phyloP scores from a whole-genome alignment of 2,888 invertebrate species.

The Cetonia aurata region DNA sequence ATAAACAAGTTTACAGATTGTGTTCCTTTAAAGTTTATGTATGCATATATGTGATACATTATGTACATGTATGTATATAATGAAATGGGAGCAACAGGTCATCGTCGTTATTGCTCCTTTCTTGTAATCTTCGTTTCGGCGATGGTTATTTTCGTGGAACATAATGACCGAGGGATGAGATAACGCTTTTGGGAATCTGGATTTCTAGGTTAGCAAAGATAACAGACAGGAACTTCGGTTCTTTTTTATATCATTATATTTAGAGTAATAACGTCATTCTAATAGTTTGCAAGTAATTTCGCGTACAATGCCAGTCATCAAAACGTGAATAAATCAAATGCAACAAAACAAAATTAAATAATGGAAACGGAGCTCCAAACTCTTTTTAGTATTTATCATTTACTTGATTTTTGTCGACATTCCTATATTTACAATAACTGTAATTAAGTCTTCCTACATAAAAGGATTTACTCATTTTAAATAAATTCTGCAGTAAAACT shows the following conservation, averaged over 20 bases:
- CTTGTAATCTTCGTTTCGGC: constrained; percentile 32
- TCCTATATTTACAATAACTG: no score
- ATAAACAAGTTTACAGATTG: constrained; percentile 44
- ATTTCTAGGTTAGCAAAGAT: constrained; percentile 43
- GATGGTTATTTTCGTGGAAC: constrained; percentile 37
- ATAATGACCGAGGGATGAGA: constrained; percentile 37
- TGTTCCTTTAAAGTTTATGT: constrained; percentile 8
- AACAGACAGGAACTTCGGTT: constrained; percentile 32
- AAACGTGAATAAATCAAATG: no score
- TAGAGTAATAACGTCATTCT: constrained; percentile 26
- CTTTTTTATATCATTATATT: constrained; percentile 27
- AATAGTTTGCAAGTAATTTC: constrained; percentile 4
- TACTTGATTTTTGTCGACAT: no score
- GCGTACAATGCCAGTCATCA: background rate
- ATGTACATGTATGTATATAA: constrained; percentile 3
- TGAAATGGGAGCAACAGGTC: constrained; percentile 35
- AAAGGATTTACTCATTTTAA: no score
- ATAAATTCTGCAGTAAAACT: no score
- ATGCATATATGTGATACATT: no score
- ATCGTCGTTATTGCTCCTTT: constrained; percentile 34
- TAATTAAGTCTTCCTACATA: no score
- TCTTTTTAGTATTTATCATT: no score
- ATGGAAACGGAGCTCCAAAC: no score
- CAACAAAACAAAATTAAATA: no score
- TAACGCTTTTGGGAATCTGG: constrained; percentile 43